Evolutionary conservation across 2,113 vertebrate genomes (phyloP), one percentile per base, ranked within the genome.

Genomic region (Lucifuga dentata): DNA sequence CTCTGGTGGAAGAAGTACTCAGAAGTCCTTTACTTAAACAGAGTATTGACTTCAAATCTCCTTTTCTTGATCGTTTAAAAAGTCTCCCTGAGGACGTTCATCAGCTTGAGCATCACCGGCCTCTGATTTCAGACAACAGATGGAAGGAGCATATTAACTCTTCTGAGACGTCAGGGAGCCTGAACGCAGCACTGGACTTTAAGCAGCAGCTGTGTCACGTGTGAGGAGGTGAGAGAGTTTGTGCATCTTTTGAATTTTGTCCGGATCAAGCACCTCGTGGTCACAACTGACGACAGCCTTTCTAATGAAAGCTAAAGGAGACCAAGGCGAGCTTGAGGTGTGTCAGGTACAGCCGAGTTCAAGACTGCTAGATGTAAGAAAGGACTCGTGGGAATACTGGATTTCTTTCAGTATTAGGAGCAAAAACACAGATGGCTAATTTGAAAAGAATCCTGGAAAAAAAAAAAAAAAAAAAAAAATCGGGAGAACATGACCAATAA

Each of bases 101-200:
- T 51, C 65, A 55, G 50, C 71, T 24, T 23, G 41, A 60, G 55
- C 9, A n/a, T 32, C 29, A 13, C 60, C 1, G 58, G 39, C 50
- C 49, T 73, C 67, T 36, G 62, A 64, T 60, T 70, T 50, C 64
- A 24, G 35, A 56, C 67, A 5, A 26, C 53, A 76, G 67, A 60
- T 15, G 73, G 65, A 64, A 36, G 24, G 24, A 61, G 55, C 24
- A 32, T 41, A 11, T 51, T 11, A 39, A 48, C 53, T 70, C 76
- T 33, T 19, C 43, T 68, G 40, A 39, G 64, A 40, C 15, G 10
- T 49, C 60, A 29, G 62, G 38, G 41, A 63, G 61, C n/a, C 62
- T 41, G 41, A 65, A 53, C 5, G 39, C 16, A 5, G 48, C 7
- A 0, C 5, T 0, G 38, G 40, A 16, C 49, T 67, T 35, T 41